phyloP scores from a whole-genome alignment of 23 tunicate species.

The Ciona savignyi region DNA sequence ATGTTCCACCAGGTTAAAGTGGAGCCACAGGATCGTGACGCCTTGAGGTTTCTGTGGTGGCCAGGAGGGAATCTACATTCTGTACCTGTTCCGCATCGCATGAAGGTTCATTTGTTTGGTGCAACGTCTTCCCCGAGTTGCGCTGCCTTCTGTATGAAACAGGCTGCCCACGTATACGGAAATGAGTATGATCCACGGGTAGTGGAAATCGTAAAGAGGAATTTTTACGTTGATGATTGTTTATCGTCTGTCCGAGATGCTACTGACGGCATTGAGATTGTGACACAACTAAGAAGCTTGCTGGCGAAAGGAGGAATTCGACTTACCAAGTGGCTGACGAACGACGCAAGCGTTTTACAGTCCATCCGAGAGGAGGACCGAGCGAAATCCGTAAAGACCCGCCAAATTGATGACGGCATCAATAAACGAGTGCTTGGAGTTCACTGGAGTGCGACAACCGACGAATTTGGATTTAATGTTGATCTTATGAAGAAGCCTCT shows the following conservation, averaged over 20 bases:
- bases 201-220: background rate
- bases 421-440: slow-evolving; percentile 13
- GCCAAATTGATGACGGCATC: background rate
- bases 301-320: slow-evolving; percentile 7
- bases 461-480: slow-evolving; percentile 11
- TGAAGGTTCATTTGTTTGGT: slow-evolving; percentile 17
- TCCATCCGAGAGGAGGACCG: slow-evolving; percentile 18
- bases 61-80: slow-evolving; percentile 1
- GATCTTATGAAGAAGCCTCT: background rate
- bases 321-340: slow-evolving; percentile 9
- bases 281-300: background rate
- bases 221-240: slow-evolving; percentile 33
- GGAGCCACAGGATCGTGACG: slow-evolving; percentile 11
- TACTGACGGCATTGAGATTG: background rate
- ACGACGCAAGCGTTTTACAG: slow-evolving; percentile 12
- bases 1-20: too few species aligned
- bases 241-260: background rate
- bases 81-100: slow-evolving; percentile 4
- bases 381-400: background rate
- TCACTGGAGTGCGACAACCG: slow-evolving; percentile 2
- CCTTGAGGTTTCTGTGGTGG: slow-evolving; percentile 15
- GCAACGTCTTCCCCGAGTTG: too few species aligned
- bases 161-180: slow-evolving; percentile 3
- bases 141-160: slow-evolving; percentile 13
- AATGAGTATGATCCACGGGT: background rate